Percentiles rank a stretch among this genome's conserved stretches.
These are phyloP conservation scores for Geodia barretti DNA, from an alignment of 37 sponge, comb jelly and placozoan species.

Conservation along the genomic window DNA sequence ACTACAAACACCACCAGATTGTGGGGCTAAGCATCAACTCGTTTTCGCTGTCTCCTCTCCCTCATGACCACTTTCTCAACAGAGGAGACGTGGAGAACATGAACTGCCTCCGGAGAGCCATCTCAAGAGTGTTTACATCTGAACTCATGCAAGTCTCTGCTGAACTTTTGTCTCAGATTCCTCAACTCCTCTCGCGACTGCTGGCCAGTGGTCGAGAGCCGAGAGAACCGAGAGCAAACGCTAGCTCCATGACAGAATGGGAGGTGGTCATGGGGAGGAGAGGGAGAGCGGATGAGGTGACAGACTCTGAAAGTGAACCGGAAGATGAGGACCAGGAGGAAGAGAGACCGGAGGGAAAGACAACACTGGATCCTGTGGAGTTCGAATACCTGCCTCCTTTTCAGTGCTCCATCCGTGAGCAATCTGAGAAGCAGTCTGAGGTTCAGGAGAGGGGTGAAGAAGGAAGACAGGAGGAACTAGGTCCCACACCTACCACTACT, in stretches of 20 bases:
- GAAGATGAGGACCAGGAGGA: too few species aligned
- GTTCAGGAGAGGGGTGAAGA: neutral
- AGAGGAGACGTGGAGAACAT: conserved; percentile 38
- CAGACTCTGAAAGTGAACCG: neutral
- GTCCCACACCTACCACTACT: too few species aligned
- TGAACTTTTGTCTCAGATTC: neutral
- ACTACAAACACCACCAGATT: neutral
- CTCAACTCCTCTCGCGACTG: conserved; percentile 10
- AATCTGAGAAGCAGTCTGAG: neutral
- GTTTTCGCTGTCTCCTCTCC: neutral
- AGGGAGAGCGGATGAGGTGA: neutral
- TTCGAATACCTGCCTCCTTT: neutral
- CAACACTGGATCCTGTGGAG: too few species aligned
- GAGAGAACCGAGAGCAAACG: too few species aligned
- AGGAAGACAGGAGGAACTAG: too few species aligned
- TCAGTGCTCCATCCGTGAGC: conserved; percentile 8
- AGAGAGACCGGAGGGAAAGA: too few species aligned
- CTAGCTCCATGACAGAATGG: neutral
- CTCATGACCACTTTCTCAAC: neutral
- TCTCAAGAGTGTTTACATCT: conserved; percentile 32
- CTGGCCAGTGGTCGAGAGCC: neutral
- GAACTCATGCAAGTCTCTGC: neutral
- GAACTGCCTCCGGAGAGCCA: conserved; percentile 45
- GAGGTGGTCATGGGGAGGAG: neutral
- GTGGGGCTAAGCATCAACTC: conserved; percentile 22